Evolutionary conservation across 2,888 invertebrate genomes (phyloP), one percentile per base, ranked within the genome.

Genomic region (Diplazon laetatorius): DNA sequence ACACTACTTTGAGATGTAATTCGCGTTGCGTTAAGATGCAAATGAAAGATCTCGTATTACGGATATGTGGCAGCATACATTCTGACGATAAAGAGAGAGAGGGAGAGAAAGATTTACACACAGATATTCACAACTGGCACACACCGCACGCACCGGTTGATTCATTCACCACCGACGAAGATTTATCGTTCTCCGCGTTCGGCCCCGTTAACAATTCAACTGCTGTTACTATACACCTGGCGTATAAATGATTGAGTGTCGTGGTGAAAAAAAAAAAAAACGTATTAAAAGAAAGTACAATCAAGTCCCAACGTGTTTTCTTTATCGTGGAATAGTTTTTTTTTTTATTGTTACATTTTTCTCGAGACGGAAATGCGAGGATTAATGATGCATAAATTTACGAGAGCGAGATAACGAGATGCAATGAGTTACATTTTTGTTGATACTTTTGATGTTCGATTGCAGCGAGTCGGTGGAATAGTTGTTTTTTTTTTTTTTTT

Each of bases 1-100:
- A 71, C 70, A 74, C 20, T 60, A 71, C 55, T 48, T 57, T 55
- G 48, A 48, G 68, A 22, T 48, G 68, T 71, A 68, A 71, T 75
- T 74, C 71, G 62, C 55, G 48, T n/a, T n/a, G 68, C 71, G 75
- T 78, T 75, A 72, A 72, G 68, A 78, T 75, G 78, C 78, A 78
- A 75, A 78, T 78, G 46, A 71, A 72, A 71, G 71, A 75, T 75
- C 75, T 75, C 39, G 50, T 68, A 75, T 72, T 72, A 72, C 71
- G 71, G 75, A 75, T n/a, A n/a, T 72, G 75, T 78, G 59, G 68
- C 44, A 71, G 63, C 50, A 63, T 63, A 66, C 42, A 55, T 71
- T 71, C 71, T 63, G 66, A 73, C 37, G 69, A n/a, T n/a, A n/a
- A n/a, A n/a, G n/a, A n/a, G n/a, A n/a, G n/a, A n/a, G n/a, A n/a